These are phyloP conservation scores for Acipenser transmontanus DNA, from an alignment of 2,797 vertebrate species.

Conservation along the genomic window DNA sequence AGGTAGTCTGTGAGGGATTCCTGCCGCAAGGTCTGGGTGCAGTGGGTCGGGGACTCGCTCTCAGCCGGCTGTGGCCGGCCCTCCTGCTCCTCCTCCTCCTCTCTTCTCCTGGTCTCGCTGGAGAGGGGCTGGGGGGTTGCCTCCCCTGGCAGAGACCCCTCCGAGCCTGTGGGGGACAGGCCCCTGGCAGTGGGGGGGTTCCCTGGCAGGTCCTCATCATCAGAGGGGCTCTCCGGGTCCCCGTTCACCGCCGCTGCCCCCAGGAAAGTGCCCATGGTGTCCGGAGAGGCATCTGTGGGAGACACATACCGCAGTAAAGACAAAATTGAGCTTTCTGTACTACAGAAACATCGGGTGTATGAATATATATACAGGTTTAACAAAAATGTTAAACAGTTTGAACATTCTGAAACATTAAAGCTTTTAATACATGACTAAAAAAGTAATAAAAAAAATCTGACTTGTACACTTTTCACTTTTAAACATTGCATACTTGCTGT, in stretches of 20 bases:
- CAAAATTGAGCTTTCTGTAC: too few species aligned
- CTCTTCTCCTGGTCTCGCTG: constrained; percentile 50
- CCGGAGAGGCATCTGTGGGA: constrained; percentile 75
- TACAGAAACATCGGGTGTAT: too few species aligned
- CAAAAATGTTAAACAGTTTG: too few species aligned
- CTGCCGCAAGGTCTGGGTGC: constrained; percentile 58
- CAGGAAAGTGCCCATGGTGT: constrained; percentile 74
- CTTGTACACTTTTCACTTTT: too few species aligned
- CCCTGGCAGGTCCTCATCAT: constrained; percentile 84
- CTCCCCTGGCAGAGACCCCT: constrained; percentile 67
- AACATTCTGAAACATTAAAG: too few species aligned
- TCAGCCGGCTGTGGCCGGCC: constrained; percentile 36
- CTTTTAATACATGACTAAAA: too few species aligned
- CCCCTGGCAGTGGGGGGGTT: constrained; percentile 52
- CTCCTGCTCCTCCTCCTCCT: constrained; percentile 56
- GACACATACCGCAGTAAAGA: background rate
- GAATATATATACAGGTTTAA: too few species aligned
- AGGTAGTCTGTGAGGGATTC: constrained; percentile 84
- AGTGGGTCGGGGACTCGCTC: constrained; percentile 47
- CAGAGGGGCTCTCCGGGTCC: constrained; percentile 88
- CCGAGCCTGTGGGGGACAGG: constrained; percentile 65
- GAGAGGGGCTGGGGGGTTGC: constrained; percentile 41
- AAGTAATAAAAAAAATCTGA: too few species aligned
- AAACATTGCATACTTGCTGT: too few species aligned
- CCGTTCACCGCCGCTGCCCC: constrained; percentile 75